Percentiles rank a stretch among this genome's conserved stretches.
Evolutionary conservation across 1,140 invertebrate genomes (phyloP).

Genomic region (Polyergus mexicanus): DNA sequence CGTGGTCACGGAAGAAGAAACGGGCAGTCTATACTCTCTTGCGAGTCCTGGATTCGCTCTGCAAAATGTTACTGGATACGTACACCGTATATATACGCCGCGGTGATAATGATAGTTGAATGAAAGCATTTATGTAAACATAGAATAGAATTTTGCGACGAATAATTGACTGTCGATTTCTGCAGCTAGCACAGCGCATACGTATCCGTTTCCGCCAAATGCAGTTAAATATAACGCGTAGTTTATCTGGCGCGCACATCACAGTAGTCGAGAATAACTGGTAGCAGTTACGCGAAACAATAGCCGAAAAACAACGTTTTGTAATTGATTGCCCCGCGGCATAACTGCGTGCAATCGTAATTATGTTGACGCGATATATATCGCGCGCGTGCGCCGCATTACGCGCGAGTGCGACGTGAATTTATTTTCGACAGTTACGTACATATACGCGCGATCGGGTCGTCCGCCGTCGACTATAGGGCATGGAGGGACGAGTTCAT

Average conservation of each 20-base stretch:
- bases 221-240: not conserved
- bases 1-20: conserved; percentile 51
- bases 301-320: conserved; percentile 54
- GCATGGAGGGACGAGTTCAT: conserved; percentile 34
- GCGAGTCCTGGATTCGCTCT: conserved; percentile 26
- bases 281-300: conserved; percentile 39
- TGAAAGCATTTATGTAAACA: not conserved
- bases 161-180: conserved; percentile 46
- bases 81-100: not conserved
- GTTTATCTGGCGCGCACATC: conserved; percentile 23
- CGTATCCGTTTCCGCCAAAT: conserved; percentile 16
- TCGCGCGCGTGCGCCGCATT: conserved; percentile 30
- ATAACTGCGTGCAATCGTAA: conserved; percentile 56
- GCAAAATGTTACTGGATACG: not conserved
- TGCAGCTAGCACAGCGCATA: not conserved
- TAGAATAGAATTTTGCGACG: conserved; percentile 4
- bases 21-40: not conserved
- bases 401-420: conserved; percentile 16
- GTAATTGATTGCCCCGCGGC: conserved; percentile 41
- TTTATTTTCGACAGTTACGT: conserved; percentile 32
- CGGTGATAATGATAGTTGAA: not conserved
- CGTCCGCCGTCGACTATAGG: not conserved
- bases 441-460: not conserved
- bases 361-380: conserved; percentile 38
- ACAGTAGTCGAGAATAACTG: conserved; percentile 29